Evolutionary conservation across 2,797 vertebrate species (phyloP), one percentile per base, ranked within the genome.

Genomic region (Sebastes minor): DNA sequence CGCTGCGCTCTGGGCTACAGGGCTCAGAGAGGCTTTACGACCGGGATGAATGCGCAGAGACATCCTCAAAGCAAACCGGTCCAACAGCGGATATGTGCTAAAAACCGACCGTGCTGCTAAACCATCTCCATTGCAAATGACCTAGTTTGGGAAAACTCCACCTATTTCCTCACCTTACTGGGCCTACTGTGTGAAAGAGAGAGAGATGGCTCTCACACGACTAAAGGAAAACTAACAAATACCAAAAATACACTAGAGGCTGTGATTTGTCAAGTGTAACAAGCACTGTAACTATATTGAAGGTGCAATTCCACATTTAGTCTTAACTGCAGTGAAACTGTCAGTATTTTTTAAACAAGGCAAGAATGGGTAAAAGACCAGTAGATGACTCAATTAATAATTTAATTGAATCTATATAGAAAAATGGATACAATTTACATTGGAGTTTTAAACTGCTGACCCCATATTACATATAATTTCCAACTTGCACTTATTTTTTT

Each of bases 81-180:
- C 85, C 87, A 85, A 70, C 75, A 80, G 88, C 91, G 91, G 93
- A 95, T 91, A 86, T 88, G 92, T 94, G 90, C 86, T 87, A 92
- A 65, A 65, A 92, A 90, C 20, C 60, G 67, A 74, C 78, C 56
- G 69, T 22, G 61, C 75, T 82, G 83, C 71, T 85, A 75, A 73
- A 84, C 22, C 77, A 95, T 95, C 90, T 95, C 92, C 92, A 93
- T 92, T 95, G 91, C 94, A 95, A 95, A 95, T 96, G 73, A 93
- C 81, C 66, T 18, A 81, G 74, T 59, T 59, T 85, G 90, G 81
- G 87, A 82, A 90, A 91, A 84, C 88, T 87, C 92, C 92, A 86
- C 93, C 88, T 59, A 93, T 90, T 93, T 95, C 90, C 92, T 94
- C 92, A 94, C 90, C 91, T 91, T 84, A 70, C 87, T 57, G 52